Conservation (phyloP, 1,140 invertebrate genomes). For the Procambarus clarkii region DNA sequence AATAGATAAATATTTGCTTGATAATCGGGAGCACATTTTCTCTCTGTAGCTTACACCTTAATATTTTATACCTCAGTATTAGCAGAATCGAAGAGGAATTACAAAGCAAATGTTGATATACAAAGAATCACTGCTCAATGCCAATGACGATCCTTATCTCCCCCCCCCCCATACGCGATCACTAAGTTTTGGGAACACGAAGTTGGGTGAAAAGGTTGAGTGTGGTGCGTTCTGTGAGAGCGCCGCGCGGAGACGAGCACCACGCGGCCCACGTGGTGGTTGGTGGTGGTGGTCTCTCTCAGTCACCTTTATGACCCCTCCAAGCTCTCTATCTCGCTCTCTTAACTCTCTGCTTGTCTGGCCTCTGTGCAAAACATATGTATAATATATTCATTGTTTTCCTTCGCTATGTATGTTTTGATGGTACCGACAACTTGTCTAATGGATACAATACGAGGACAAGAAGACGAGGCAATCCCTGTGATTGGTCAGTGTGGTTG, state of each 20-base stretch:
- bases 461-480: background rate
- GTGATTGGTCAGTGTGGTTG: constrained; percentile 14
- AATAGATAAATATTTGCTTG: background rate
- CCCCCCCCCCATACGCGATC: background rate
- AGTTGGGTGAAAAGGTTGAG: constrained; percentile 18
- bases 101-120: background rate
- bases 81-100: background rate
- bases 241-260: background rate
- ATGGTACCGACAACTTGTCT: background rate
- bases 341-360: background rate
- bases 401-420: background rate
- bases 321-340: background rate
- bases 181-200: constrained; percentile 42
- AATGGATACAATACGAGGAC: too few species aligned
- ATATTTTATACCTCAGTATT: background rate
- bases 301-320: too few species aligned
- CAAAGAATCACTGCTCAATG: background rate
- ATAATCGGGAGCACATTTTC: background rate
- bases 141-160: background rate
- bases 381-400: too few species aligned
- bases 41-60: background rate
- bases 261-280: constrained; percentile 2
- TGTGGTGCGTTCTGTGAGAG: background rate
- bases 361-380: background rate
- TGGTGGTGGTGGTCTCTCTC: too few species aligned